A percentile compares a stretch with the other conserved stretches of the same genome.
phyloP scores from a whole-genome alignment of 1,140 invertebrate species.

The Octopus sinensis region DNA sequence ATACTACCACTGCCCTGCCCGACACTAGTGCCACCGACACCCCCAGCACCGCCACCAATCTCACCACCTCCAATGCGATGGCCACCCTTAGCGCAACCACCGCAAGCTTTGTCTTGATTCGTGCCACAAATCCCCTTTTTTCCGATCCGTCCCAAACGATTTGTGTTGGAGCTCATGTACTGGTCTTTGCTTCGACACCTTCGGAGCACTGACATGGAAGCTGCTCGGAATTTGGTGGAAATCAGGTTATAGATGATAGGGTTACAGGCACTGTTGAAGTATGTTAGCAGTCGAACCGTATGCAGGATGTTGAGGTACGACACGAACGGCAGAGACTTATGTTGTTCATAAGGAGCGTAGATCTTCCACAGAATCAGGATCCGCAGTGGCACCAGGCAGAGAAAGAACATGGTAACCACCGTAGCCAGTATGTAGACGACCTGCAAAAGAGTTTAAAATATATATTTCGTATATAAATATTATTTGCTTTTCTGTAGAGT shows the following conservation, averaged over 20 bases:
- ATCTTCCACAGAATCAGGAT: constrained; percentile 69
- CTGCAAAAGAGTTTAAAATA: constrained; percentile 43
- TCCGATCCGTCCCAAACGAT: background rate
- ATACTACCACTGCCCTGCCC: too few species aligned
- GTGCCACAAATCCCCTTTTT: background rate
- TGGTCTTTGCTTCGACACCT: background rate
- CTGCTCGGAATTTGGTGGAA: constrained; percentile 46
- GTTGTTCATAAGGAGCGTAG: constrained; percentile 67
- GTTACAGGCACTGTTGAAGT: constrained; percentile 48
- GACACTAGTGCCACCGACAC: background rate
- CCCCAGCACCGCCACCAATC: background rate
- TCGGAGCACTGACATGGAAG: constrained; percentile 26
- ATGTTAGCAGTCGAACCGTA: constrained; percentile 64
- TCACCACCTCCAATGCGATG: background rate
- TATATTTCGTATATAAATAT: background rate
- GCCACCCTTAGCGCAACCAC: background rate
- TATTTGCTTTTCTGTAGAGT: too few species aligned
- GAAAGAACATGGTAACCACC: constrained; percentile 86
- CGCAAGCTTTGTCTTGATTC: background rate
- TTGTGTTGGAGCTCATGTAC: background rate
- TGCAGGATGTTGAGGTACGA: constrained; percentile 81
- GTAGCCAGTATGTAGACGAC: constrained; percentile 84
- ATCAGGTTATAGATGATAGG: constrained; percentile 51
- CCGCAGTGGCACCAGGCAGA: constrained; percentile 83
- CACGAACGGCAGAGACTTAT: constrained; percentile 70